phyloP scores from a whole-genome alignment of 2,888 invertebrate genomes.

The Acrobasis suavella region DNA sequence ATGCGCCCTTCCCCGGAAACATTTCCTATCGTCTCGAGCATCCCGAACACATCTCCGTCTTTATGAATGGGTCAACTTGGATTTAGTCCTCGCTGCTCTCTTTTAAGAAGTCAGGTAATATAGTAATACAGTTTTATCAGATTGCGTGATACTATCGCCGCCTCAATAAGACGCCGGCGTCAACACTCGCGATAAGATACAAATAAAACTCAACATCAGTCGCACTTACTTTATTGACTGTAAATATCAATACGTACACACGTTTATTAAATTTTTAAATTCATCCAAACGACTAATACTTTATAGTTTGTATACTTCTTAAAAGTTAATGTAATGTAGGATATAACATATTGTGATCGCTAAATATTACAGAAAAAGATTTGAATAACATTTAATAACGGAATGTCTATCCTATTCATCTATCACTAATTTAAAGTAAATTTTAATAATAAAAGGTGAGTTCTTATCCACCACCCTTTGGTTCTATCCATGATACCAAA shows the following conservation, averaged over 20 bases:
- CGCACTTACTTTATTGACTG: conserved; percentile 39
- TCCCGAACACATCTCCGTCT: neutral
- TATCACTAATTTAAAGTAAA: conserved; percentile 9
- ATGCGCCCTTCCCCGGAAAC: conserved; percentile 48
- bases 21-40: conserved; percentile 40
- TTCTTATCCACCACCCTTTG: too few relatives aligned
- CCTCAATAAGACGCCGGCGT: conserved; percentile 10
- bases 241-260: conserved; percentile 32
- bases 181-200: conserved; percentile 26
- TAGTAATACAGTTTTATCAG: conserved; percentile 6
- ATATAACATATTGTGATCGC: conserved; percentile 3
- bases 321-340: neutral
- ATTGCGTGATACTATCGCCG: conserved; percentile 8
- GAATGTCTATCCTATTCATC: conserved; percentile 26
- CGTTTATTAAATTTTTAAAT: conserved; percentile 3
- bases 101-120: neutral
- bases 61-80: neutral
- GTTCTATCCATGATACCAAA: too few relatives aligned
- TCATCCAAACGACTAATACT: conserved; percentile 6
- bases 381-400: conserved; percentile 20
- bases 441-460: too few relatives aligned
- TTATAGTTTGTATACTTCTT: conserved; percentile 9
- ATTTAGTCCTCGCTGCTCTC: neutral
- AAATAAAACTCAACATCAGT: conserved; percentile 37
- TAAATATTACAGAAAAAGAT: conserved; percentile 5